Percentiles rank a stretch among this genome's conserved stretches.
These are phyloP conservation scores for Aspiorhynchus laticeps DNA, from an alignment of 2,113 vertebrate species.

Conservation along the genomic window DNA sequence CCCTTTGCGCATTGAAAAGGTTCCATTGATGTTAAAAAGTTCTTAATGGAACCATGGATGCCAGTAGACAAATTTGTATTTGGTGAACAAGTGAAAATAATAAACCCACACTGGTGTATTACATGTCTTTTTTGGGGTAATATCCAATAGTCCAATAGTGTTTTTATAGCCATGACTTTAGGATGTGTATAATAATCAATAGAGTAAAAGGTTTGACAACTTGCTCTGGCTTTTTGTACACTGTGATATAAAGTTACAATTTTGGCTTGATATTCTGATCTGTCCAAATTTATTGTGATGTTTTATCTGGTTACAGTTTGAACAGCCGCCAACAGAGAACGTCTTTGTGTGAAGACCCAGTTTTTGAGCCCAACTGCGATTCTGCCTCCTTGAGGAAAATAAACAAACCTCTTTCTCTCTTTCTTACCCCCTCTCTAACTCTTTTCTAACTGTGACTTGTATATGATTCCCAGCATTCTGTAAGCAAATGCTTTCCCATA, in stretches of 20 bases:
- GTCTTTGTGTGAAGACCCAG: not conserved
- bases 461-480: conserved; percentile 46
- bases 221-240: not conserved
- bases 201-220: not conserved
- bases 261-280: not conserved
- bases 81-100: not conserved
- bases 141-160: not conserved
- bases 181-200: not conserved
- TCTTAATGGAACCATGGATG: not conserved
- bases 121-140: not conserved
- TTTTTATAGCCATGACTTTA: not conserved
- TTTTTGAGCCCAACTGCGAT: conserved; percentile 3
- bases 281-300: not conserved
- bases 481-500: conserved; percentile 61
- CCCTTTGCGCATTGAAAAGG: not conserved
- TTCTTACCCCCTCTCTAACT: not conserved
- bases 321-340: not conserved
- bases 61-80: not conserved
- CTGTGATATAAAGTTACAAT: not conserved
- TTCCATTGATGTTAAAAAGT: not conserved
- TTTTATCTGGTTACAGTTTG: not conserved
- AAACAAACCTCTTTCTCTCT: conserved; percentile 19
- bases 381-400: not conserved
- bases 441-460: conserved; percentile 22
- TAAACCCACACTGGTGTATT: not conserved